These are phyloP conservation scores for Spodoptera littoralis DNA, from an alignment of 2,888 invertebrate genomes.

Conservation along the genomic window DNA sequence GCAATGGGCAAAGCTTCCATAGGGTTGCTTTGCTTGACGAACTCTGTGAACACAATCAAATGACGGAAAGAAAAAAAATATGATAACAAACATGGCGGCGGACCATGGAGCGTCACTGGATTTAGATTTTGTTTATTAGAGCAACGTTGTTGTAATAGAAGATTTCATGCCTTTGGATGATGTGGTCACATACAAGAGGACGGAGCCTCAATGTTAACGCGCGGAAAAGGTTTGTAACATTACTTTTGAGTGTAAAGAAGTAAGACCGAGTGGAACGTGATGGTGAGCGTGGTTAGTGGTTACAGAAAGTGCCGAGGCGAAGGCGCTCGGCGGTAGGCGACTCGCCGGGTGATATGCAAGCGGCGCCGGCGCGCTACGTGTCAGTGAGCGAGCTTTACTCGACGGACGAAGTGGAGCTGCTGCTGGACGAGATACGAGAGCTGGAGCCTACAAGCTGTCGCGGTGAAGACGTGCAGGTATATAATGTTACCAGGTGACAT, in stretches of 20 bases:
- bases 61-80: conserved; percentile 61
- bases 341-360: conserved; percentile 84
- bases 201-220: conserved; percentile 72
- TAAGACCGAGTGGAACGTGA: conserved; percentile 12
- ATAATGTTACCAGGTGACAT: conserved; percentile 10
- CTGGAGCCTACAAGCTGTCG: conserved; percentile 87
- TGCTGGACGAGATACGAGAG: conserved; percentile 87
- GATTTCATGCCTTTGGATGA: conserved; percentile 64
- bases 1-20: too few species aligned
- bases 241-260: conserved; percentile 1
- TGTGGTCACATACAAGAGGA: conserved; percentile 70
- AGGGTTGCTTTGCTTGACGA: too few species aligned
- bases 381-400: conserved; percentile 88
- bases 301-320: conserved; percentile 76
- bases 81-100: conserved; percentile 87
- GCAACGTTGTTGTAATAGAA: conserved; percentile 54
- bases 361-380: conserved; percentile 87
- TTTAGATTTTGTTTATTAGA: conserved; percentile 75
- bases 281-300: conserved; percentile 54
- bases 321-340: conserved; percentile 76
- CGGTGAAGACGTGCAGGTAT: conserved; percentile 84
- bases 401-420: conserved; percentile 88
- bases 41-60: conserved; percentile 1
- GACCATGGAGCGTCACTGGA: conserved; percentile 72
- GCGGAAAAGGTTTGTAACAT: conserved; percentile 69